Percentiles rank a stretch among this genome's conserved stretches.
phyloP scores from a whole-genome alignment of 2,888 invertebrate species.

The Alloplasta piceator region DNA sequence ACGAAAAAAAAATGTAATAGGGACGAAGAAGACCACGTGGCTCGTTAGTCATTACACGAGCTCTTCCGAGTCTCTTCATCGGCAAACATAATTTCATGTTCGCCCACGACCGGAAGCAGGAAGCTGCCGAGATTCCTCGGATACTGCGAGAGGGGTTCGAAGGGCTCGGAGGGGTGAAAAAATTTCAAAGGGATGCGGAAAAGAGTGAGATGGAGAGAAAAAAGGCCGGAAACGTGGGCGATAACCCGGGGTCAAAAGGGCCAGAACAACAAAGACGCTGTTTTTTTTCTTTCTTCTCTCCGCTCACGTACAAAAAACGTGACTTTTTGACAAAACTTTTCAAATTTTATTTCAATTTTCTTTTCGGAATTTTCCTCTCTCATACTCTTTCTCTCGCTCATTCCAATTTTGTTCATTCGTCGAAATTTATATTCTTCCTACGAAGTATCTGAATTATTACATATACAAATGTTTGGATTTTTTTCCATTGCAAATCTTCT shows the following conservation, averaged over 20 bases:
- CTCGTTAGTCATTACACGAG: constrained; percentile 29
- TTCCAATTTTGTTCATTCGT: too few relatives aligned
- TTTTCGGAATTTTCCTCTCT: too few relatives aligned
- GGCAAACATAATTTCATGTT: constrained; percentile 11
- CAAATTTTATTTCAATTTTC: too few relatives aligned
- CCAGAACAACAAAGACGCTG: constrained; percentile 32
- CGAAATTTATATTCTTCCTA: too few relatives aligned
- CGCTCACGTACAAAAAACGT: background rate
- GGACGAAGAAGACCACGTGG: constrained; percentile 14
- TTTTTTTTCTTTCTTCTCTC: constrained; percentile 6
- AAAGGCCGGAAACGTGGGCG: background rate
- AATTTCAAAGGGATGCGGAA: constrained; percentile 20
- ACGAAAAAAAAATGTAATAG: background rate
- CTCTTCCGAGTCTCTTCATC: background rate
- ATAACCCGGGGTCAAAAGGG: background rate
- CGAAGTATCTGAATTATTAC: too few relatives aligned
- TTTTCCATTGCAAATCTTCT: too few relatives aligned
- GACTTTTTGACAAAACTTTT: too few relatives aligned
- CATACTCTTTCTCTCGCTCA: too few relatives aligned
- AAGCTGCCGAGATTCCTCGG: constrained; percentile 57
- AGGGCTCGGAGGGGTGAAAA: constrained; percentile 12
- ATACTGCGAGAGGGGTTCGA: background rate
- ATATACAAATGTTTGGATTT: too few relatives aligned
- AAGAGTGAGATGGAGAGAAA: constrained; percentile 6
- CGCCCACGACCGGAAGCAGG: constrained; percentile 60